Conservation (phyloP, 2,888 invertebrate species). For the Bombyx huttoni region DNA sequence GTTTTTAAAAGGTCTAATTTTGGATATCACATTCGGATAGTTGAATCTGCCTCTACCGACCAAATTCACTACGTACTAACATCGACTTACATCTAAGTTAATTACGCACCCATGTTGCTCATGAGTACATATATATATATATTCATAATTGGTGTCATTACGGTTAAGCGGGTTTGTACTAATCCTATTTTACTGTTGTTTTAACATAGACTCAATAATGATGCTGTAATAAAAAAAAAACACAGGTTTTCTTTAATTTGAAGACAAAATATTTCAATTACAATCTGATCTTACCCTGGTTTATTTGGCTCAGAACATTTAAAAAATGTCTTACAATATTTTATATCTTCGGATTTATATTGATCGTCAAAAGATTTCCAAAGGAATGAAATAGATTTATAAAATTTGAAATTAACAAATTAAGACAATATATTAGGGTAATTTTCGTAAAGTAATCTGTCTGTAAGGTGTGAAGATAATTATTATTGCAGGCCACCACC, state of each 20-base stretch:
- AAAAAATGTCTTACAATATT: conserved; percentile 22
- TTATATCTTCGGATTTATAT: background rate
- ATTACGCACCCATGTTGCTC: conserved; percentile 13
- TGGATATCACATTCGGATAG: conserved; percentile 12
- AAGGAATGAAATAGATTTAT: background rate
- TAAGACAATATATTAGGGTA: no score
- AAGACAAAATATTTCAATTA: conserved; percentile 2
- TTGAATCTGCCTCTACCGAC: conserved; percentile 51
- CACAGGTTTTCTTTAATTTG: no score
- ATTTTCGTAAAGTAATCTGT: no score
- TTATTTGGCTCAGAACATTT: conserved; percentile 43
- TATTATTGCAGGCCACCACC: background rate
- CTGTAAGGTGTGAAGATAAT: background rate
- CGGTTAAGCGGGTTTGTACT: conserved; percentile 30
- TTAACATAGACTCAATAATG: conserved; percentile 3
- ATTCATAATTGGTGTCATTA: conserved; percentile 47
- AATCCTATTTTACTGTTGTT: conserved; percentile 19
- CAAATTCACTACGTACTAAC: conserved; percentile 60
- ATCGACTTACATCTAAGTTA: conserved; percentile 43
- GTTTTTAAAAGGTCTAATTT: conserved; percentile 10
- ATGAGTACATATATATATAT: conserved; percentile 7
- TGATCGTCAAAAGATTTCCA: background rate
- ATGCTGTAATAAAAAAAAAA: background rate
- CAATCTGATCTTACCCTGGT: conserved; percentile 44
- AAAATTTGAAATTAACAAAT: background rate